A percentile compares a stretch with the other conserved stretches of the same genome.
These are phyloP conservation scores for Acronicta leporina DNA, from an alignment of 2,888 invertebrate genomes.

Conservation along the genomic window DNA sequence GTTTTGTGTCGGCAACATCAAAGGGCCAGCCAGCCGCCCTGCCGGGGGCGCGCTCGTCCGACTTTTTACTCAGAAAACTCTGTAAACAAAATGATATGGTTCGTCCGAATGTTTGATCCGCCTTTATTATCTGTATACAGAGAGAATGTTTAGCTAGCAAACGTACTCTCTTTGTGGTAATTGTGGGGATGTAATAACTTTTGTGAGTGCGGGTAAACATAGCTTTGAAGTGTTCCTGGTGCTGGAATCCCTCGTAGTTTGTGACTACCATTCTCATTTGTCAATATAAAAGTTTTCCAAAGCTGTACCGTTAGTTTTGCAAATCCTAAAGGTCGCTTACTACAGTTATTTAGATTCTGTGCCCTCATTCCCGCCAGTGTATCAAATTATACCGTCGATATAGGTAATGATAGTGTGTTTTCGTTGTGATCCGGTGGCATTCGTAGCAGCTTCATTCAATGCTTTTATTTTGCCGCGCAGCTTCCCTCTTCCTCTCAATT, in stretches of 20 bases:
- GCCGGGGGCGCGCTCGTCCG: slow-evolving; percentile 83
- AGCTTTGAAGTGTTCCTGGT: slow-evolving; percentile 62
- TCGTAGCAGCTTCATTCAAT: slow-evolving; percentile 80
- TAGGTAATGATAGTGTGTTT: slow-evolving; percentile 64
- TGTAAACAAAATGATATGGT: slow-evolving; percentile 89
- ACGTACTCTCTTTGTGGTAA: slow-evolving; percentile 79
- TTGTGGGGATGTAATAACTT: slow-evolving; percentile 75
- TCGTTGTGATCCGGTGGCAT: slow-evolving; percentile 70
- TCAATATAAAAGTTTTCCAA: slow-evolving; percentile 8
- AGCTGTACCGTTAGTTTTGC: slow-evolving; percentile 5
- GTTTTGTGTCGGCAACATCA: slow-evolving; percentile 89
- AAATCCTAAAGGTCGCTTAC: slow-evolving; percentile 17
- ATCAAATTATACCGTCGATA: slow-evolving; percentile 61
- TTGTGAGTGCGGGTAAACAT: slow-evolving; percentile 66
- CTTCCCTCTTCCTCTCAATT: slow-evolving; percentile 68
- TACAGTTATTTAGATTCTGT: slow-evolving; percentile 29
- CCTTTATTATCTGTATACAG: slow-evolving; percentile 87
- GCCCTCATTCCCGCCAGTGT: slow-evolving; percentile 50
- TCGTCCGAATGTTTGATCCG: slow-evolving; percentile 87
- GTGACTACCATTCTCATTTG: slow-evolving; percentile 6
- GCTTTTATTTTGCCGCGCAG: slow-evolving; percentile 83
- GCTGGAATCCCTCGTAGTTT: slow-evolving; percentile 14
- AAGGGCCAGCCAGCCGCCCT: slow-evolving; percentile 80
- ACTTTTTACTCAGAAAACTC: slow-evolving; percentile 88
- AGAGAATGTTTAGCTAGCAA: slow-evolving; percentile 81